Base-by-base conservation (phyloP, 1,140 invertebrate species). In the Vanessa tameamea region DNA sequence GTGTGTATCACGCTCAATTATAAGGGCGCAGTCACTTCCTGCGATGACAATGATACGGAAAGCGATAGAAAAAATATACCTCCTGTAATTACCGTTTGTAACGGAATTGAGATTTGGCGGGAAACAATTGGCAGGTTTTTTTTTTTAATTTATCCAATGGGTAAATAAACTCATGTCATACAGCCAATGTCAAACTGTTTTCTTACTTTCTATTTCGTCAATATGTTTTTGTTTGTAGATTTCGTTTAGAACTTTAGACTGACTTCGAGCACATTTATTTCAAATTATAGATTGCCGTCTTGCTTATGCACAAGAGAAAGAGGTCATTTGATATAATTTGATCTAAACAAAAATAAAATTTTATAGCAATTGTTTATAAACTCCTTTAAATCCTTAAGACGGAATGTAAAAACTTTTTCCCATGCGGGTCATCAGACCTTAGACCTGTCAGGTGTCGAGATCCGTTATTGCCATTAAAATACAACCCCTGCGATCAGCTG, bases 41-140 rank as follows among this genome's bases (percentile, higher is more conserved):
- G 84, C 57, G 84, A 85, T 87, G 86, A 87, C 84, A 89, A 87
- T 86, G 84, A 88, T 86, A 87, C 76, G 78, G 75, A 85, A 82
- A 82, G 78, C 73, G 75, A 73, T 74, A 71, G 65, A 70, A 77
- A 79, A 82, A 83, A 83, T 80, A 71, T 75, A 53, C 78, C 72
- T 78, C 66, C 77, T 76, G 79, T 82, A 84, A 86, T 82, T 82
- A 82, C 71, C 68, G 47, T 69, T 68, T 77, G 77, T 77, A 84
- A 82, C 80, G 78, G 80, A 69, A 79, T 76, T 65, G 59, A 74
- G 73, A 74, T 81, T 82, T 80, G 77, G 81, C 78, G 79, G 80
- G 77, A 79, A 77, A 68, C 78, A 50, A 75, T 72, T 73, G 72
- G 75, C 72, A 72, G 67, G 48, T 70, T 73, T 75, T 66, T 71